These are phyloP conservation scores for Brenthis daphne DNA, from an alignment of 2,888 invertebrate species.

Conservation along the genomic window DNA sequence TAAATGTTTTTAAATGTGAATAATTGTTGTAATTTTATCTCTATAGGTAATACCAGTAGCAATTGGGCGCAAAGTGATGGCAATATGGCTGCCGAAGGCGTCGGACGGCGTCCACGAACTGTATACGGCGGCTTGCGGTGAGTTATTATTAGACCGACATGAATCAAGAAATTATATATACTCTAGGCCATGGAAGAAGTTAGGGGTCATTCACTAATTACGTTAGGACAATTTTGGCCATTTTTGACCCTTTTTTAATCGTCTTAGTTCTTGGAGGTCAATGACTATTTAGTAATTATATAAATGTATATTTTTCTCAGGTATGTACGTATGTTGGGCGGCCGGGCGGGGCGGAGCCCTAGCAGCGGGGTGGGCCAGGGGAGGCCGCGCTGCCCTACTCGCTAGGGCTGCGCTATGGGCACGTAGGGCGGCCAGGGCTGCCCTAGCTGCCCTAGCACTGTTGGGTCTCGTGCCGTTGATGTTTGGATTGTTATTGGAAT, in stretches of 20 bases:
- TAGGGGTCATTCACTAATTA: too few species aligned
- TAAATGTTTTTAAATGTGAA: too few species aligned
- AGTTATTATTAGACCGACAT: conserved; percentile 36
- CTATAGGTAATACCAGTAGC: conserved; percentile 91
- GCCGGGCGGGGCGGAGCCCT: conserved; percentile 91
- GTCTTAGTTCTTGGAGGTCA: neutral
- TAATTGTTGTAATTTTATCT: neutral
- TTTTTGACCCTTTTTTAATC: too few species aligned
- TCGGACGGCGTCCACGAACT: conserved; percentile 93
- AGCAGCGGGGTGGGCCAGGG: conserved; percentile 93
- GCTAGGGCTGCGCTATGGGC: conserved; percentile 88
- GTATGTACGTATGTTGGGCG: conserved; percentile 97
- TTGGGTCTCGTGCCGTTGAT: conserved; percentile 95
- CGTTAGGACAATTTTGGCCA: too few species aligned
- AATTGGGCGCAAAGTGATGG: conserved; percentile 94
- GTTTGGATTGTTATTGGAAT: conserved; percentile 94
- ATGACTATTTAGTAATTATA: conserved; percentile 2
- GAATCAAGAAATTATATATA: too few species aligned
- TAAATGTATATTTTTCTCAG: conserved; percentile 54
- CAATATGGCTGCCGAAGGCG: conserved; percentile 87
- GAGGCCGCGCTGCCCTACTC: conserved; percentile 90
- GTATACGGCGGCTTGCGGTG: conserved; percentile 95
- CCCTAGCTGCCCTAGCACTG: conserved; percentile 89
- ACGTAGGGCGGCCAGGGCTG: conserved; percentile 87
- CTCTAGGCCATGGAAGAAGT: too few species aligned